Evolutionary conservation across 2,888 invertebrate genomes (phyloP), one percentile per base, ranked within the genome.

Genomic region (Watsonalla binaria): DNA sequence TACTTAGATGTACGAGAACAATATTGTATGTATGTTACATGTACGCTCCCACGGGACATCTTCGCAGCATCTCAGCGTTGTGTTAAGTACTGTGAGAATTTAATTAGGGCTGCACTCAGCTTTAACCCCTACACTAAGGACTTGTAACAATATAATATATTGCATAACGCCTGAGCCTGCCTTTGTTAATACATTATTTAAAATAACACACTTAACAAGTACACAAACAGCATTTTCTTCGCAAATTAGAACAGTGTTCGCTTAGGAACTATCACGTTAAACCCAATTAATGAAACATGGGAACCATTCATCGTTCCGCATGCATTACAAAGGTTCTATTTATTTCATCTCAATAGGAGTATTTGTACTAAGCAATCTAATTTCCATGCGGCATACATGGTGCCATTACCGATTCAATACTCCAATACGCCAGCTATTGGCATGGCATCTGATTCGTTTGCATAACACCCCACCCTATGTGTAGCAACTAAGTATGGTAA

Each of bases 401-500:
- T 15, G 55, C 64, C 61, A 66, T 70, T 66, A 65, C 63, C 55
- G 55, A 62, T 69, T 68, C 65, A 69, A 68, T 70, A 66, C 61
- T 57, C 65, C 65, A 69, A 68, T 70, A 66, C 62, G 59, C 65
- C 66, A 63, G 60, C 66, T 69, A 74, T 70, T 70, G 64, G 59
- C 58, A 62, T 70, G 64, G 59, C 58, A 62, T 60, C 62, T 59
- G 63, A 72, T 65, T 72, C 64, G 68, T 72, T 75, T 72, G 66
- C 72, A 66, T 64, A 76, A 65, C 49, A 59, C 65, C 70, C 70
- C 65, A 66, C 60, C 61, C 52, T 70, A 72, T 70, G 70, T 68
- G 65, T 59, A 51, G 5, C 11, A 42, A 11, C 11, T 42, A 42
- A 42, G 37, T 37, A 37, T 8, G 37, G 37, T 37, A 8, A 8